Base-by-base conservation (phyloP, 2,797 vertebrate genomes). In the Distichodus sexfasciatus region DNA sequence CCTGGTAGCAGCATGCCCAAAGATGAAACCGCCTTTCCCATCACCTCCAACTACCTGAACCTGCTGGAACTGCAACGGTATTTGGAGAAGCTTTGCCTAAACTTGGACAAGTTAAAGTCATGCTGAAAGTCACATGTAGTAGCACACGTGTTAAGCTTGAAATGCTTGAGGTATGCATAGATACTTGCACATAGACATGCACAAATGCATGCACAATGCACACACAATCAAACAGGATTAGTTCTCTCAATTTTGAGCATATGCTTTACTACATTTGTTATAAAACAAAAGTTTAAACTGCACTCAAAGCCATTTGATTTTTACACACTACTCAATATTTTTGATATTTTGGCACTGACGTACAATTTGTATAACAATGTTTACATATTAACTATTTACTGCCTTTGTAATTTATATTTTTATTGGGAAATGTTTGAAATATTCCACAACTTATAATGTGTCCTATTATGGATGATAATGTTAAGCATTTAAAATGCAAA, bases 71-170 rank as follows among this genome's bases (percentile, higher is more conserved):
- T 86, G 47, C 76, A 87, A 69, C 19, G 8, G 40, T 89, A 86
- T 71, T 72, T 90, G 68, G 81, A 87, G 8, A 75, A 65, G 14
- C 21, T 89, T 3, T 57, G 75, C 21, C 69, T 71, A 21, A 76
- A 86, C 69, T 69, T 69, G 71, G 79, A 82, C 36, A 84, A 83
- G 68, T 77, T 90, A n/a, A 75, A 69, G n/a, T 23, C 76, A 51
- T 89, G 88, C 71, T 88, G 71, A 88, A 53, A 69, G 2, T 33
- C 41, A 11, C 7, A 36, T 21, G 19, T 11, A 17, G 9, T 14
- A 15, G 15, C 17, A 17, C 28, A 35, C 17, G 21, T 8, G 4
- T 43, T 35, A 31, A 66, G 9, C 15, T 62, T 68, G 24, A 69
- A 44, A 53, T n/a, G 12, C 21, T 36, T 46, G 28, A 58, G 35